Base-by-base conservation (phyloP, 92 coral and sea anemone genomes). In the Porites cylindrica region DNA sequence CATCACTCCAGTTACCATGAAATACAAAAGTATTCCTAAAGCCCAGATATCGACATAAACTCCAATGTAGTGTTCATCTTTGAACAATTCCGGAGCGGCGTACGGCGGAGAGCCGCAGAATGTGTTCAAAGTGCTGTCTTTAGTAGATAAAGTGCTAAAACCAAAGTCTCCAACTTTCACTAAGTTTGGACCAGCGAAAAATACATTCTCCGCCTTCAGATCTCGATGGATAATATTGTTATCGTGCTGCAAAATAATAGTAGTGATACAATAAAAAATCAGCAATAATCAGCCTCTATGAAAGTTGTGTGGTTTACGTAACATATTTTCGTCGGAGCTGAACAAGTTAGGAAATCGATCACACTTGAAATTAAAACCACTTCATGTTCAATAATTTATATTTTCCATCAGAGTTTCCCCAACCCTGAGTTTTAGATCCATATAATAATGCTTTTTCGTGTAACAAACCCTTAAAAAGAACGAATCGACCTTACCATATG, bases 141-240 rank as follows among this genome's bases (percentile, higher is more conserved):
- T 92, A 1, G 97, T 84, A 7, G 99, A 89, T 26, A 93, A 90
- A 1, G 99, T 97, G 58, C 99, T 97, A 80, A 97, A 97, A 24
- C 99, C 99, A 69, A 97, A 97, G 85, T 97, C 99, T 1, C 99
- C 99, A 78, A 97, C 98, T 87, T 97, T 97, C 53, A 97, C 99
- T 38, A 93, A 87, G 88, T 93, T 95, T 10, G 97, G 94, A 0
- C 97, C 99, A 65, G 99, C 96, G 50, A 97, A 93, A 78, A 97
- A 97, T 24, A 97, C 98, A 83, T 97, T 97, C 82, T 97, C 99
- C 4, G 99, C 99, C 83, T 97, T 97, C 73, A 97, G 91, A 73
- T 97, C 99, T 64, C 99, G 94, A 59, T 97, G 99, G 58, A 97
- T 97, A 10, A 97, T 97, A 83, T 97, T 95, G 77, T 95, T 93